phyloP scores from a whole-genome alignment of 2,888 invertebrate genomes.

The Xanthia togata region DNA sequence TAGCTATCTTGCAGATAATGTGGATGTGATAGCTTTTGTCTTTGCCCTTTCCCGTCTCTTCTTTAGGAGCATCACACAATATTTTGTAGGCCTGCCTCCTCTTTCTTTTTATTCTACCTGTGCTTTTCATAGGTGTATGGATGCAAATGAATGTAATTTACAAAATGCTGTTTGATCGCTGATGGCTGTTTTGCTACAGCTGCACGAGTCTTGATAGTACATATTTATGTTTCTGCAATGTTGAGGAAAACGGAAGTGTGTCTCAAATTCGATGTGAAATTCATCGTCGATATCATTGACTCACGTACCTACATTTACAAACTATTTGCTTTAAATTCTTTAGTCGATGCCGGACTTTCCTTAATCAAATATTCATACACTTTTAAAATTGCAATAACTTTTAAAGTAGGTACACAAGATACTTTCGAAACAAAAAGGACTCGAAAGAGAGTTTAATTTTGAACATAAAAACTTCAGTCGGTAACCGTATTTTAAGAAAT shows the following conservation, averaged over 20 bases:
- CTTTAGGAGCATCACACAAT: not conserved
- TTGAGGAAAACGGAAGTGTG: not conserved
- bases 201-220: not conserved
- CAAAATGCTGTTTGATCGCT: not conserved
- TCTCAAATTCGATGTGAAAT: not conserved
- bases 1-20: not conserved
- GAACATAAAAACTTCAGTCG: no score
- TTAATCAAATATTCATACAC: not conserved
- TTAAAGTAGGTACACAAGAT: no score
- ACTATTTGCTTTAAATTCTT: constrained; percentile 8
- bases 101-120: not conserved
- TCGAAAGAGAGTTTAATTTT: no score
- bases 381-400: no score
- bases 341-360: not conserved
- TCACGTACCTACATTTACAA: not conserved
- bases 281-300: not conserved
- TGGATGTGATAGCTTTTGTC: not conserved
- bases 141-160: not conserved
- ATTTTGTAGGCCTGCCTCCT: not conserved
- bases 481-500: no score
- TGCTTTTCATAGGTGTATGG: no score
- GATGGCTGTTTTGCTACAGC: not conserved
- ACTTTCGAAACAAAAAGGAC: no score
- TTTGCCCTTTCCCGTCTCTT: not conserved
- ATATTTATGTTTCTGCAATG: not conserved